Conservation (phyloP, 2,113 vertebrate genomes). For the Oxygymnocypris stewartii region DNA sequence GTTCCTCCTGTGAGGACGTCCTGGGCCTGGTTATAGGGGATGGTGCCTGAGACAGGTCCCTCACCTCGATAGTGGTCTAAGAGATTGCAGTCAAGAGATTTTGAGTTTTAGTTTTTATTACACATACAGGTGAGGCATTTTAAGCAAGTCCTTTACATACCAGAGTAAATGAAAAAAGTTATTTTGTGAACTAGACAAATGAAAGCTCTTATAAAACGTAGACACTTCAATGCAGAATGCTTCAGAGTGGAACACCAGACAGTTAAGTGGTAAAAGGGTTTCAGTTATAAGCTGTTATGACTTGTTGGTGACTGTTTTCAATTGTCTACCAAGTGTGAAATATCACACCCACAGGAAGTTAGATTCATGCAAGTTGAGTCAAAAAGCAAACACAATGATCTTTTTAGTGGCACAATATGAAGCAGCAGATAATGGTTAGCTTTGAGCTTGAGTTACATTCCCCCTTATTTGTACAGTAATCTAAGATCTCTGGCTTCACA, state of each 20-base stretch:
- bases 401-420: constrained; percentile 22
- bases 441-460: constrained; percentile 36
- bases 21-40: constrained; percentile 93
- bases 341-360: constrained; percentile 43
- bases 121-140: not conserved
- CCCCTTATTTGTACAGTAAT: constrained; percentile 34
- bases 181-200: not conserved
- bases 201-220: not conserved
- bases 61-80: constrained; percentile 86
- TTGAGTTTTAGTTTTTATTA: too few relatives aligned
- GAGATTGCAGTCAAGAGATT: constrained; percentile 21
- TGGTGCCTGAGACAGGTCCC: constrained; percentile 85
- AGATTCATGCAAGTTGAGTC: constrained; percentile 41
- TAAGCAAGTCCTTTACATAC: not conserved
- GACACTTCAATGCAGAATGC: not conserved
- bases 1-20: constrained; percentile 92
- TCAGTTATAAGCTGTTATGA: constrained; percentile 32
- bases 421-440: constrained; percentile 21
- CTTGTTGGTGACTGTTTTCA: constrained; percentile 40
- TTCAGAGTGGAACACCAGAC: not conserved
- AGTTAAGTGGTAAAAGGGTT: not conserved
- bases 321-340: constrained; percentile 42
- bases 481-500: constrained; percentile 34
- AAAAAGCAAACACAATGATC: constrained; percentile 25
- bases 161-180: not conserved